These are phyloP conservation scores for Ganaspis sp. DNA, from an alignment of 1,140 invertebrate genomes.

Conservation along the genomic window DNA sequence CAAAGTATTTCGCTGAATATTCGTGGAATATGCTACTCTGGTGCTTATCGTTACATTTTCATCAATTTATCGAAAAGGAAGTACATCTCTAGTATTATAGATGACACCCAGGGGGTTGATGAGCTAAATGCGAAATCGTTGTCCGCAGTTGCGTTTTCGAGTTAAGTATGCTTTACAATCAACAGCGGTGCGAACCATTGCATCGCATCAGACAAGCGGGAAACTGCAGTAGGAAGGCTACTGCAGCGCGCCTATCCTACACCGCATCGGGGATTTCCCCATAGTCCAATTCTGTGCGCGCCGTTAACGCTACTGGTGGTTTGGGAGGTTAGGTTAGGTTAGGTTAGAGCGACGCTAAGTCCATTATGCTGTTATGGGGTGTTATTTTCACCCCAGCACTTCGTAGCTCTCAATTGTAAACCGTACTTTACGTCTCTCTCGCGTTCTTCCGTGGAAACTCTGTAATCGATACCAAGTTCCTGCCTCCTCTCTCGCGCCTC, in stretches of 20 bases:
- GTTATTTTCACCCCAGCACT: conserved; percentile 24
- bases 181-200: neutral
- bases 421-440: conserved; percentile 17
- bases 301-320: conserved; percentile 9
- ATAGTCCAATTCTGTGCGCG: conserved; percentile 11
- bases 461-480: conserved; percentile 15
- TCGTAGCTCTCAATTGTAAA: conserved; percentile 23
- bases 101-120: neutral
- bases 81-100: neutral
- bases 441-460: conserved; percentile 4
- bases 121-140: conserved; percentile 24
- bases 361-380: conserved; percentile 27
- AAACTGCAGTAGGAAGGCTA: conserved; percentile 3
- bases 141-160: conserved; percentile 23
- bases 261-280: conserved; percentile 20
- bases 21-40: no score
- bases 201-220: neutral
- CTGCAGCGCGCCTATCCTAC: conserved; percentile 16
- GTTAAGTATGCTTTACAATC: conserved; percentile 29
- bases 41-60: neutral
- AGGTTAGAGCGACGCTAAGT: conserved; percentile 18
- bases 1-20: no score
- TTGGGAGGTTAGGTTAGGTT: neutral
- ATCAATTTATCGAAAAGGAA: conserved; percentile 7
- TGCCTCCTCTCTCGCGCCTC: neutral